Conservation (phyloP, 2,888 invertebrate genomes). For the Amphipoea lucens region DNA sequence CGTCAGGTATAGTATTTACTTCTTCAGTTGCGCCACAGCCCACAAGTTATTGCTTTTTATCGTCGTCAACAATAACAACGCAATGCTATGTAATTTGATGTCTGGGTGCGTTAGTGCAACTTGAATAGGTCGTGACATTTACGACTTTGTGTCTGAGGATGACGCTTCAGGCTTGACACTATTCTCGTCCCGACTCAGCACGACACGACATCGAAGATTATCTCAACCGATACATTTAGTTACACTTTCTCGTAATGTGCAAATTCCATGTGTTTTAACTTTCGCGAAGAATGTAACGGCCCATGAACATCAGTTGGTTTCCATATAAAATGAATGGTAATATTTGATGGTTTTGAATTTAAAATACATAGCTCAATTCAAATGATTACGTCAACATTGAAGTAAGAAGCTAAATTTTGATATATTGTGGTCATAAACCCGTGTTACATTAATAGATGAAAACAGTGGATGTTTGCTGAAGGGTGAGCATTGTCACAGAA, state of each 20-base stretch:
- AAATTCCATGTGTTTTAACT: slow-evolving; percentile 69
- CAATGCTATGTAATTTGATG: slow-evolving; percentile 52
- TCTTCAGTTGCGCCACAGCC: slow-evolving; percentile 50
- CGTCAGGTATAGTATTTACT: slow-evolving; percentile 50
- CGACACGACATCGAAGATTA: slow-evolving; percentile 60
- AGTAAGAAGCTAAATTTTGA: slow-evolving; percentile 1
- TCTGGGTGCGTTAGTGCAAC: slow-evolving; percentile 32
- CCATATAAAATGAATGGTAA: slow-evolving; percentile 39
- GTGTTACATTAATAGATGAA: not conserved
- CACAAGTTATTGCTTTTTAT: slow-evolving; percentile 50
- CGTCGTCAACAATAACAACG: slow-evolving; percentile 56
- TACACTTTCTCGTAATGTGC: slow-evolving; percentile 79
- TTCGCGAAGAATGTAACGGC: slow-evolving; percentile 58
- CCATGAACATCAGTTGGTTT: slow-evolving; percentile 42
- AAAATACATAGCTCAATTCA: slow-evolving; percentile 5
- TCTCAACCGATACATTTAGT: slow-evolving; percentile 70
- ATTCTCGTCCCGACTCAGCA: slow-evolving; percentile 58
- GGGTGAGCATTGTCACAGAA: not conserved
- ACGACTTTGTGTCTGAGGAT: slow-evolving; percentile 41
- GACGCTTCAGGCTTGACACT: slow-evolving; percentile 46
- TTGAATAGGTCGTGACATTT: slow-evolving; percentile 60
- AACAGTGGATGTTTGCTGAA: not conserved
- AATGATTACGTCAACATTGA: slow-evolving; percentile 6
- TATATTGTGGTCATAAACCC: not conserved
- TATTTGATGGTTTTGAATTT: slow-evolving; percentile 28